Percentiles rank a stretch among this genome's conserved stretches.
phyloP scores from a whole-genome alignment of 2,113 vertebrate genomes.

The Ramphastos sulfuratus region DNA sequence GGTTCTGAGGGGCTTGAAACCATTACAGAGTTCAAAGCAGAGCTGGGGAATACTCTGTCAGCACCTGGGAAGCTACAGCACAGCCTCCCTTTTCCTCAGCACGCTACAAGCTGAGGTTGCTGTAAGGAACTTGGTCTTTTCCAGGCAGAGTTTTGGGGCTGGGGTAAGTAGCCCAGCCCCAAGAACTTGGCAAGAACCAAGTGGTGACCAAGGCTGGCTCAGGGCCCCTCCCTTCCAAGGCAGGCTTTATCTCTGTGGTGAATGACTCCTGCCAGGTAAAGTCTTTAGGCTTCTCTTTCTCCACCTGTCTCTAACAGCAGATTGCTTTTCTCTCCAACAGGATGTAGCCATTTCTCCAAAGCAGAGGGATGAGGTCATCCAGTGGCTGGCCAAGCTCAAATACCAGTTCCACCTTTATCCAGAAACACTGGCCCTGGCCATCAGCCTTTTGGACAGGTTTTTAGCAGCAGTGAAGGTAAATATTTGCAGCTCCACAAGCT shows the following conservation, averaged over 20 bases:
- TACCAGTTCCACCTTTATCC: constrained; percentile 91
- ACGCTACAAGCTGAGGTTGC: no score
- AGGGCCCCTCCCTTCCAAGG: no score
- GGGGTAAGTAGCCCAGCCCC: background rate
- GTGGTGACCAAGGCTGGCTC: background rate
- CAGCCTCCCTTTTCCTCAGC: background rate
- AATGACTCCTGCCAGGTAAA: background rate
- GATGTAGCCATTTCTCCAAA: constrained; percentile 93
- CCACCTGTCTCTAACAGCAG: background rate
- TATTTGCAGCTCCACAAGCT: background rate
- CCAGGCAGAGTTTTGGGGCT: background rate
- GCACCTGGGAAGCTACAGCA: background rate
- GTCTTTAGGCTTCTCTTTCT: background rate
- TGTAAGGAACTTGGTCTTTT: background rate
- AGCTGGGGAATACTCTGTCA: accelerated
- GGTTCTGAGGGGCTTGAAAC: background rate
- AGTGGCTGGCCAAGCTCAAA: constrained; percentile 92
- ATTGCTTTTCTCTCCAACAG: constrained; percentile 67
- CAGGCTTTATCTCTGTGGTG: background rate
- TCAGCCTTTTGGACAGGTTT: constrained; percentile 96
- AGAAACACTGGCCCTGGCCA: constrained; percentile 93
- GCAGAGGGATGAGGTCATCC: constrained; percentile 95
- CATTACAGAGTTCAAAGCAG: accelerated
- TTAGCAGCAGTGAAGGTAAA: constrained; percentile 93
- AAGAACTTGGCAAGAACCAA: background rate